A percentile compares a stretch with the other conserved stretches of the same genome.
Conservation (phyloP, 2,797 vertebrate genomes). For the Fistularia tabacaria region DNA sequence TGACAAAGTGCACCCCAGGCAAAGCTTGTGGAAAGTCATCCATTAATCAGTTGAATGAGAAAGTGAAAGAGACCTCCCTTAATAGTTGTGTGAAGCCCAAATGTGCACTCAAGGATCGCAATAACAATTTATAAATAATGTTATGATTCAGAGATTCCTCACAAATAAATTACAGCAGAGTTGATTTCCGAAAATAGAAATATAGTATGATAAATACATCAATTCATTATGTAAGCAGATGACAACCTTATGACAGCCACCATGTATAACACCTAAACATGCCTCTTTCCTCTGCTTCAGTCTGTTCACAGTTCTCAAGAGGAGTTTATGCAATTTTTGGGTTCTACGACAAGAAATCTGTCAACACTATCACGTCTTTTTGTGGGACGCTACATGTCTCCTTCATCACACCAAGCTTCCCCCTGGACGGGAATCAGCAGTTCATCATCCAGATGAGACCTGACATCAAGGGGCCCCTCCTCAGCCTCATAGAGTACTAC, state of each 20-base stretch:
- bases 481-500: constrained; percentile 98
- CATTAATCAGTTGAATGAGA: constrained; percentile 43
- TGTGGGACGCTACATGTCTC: constrained; percentile 97
- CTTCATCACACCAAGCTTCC: constrained; percentile 98
- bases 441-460: constrained; percentile 99
- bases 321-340: constrained; percentile 99
- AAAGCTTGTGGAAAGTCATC: constrained; percentile 39
- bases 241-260: not conserved
- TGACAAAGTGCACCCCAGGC: constrained; percentile 38
- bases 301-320: constrained; percentile 99
- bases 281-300: constrained; percentile 61
- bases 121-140: constrained; percentile 13
- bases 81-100: too few species aligned
- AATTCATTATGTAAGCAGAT: not conserved
- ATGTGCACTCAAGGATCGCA: constrained; percentile 12
- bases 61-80: constrained; percentile 11
- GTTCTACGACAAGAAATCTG: constrained; percentile 99
- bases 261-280: not conserved
- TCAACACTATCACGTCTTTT: constrained; percentile 98
- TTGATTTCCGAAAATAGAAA: constrained; percentile 3
- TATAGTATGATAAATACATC: not conserved
- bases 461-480: constrained; percentile 95
- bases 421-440: constrained; percentile 92
- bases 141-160: not conserved
- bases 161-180: not conserved